Evolutionary conservation across 35 echinoderm and acorn worm genomes (phyloP), one percentile per base, ranked within the genome.

Genomic region (Patiria miniata): DNA sequence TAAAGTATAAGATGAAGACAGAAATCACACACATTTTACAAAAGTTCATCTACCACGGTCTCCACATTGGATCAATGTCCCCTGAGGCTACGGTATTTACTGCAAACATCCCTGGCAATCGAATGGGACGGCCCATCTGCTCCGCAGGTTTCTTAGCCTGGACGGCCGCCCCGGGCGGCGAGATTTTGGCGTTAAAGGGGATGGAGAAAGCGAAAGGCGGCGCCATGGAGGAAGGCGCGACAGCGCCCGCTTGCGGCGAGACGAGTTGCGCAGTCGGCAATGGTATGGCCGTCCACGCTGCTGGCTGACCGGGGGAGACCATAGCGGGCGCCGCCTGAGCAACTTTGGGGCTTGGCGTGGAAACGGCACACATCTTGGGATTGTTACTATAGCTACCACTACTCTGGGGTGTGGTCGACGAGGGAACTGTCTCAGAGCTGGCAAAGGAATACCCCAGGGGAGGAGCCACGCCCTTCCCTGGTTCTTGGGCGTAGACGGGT

Each of bases 401-500:
- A 34, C 57, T 23, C 28, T 39, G 38, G 17, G n/a, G 42, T 54
- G n/a, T 44, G 37, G 83, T 51, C 21, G 78, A 60, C 14, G 28
- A 6, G 37, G 87, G 39, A 2, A 47, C 42, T 4, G 42, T 47
- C 19, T 39, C 39, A 14, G 77, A 53, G 26, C 80, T n/a, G 0
- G 58, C 60, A 9, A 60, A 37, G 29, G 88, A 52, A 30, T 59
- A 37, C 18, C 65, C 78, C 0, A 4, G 18, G 1, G 78, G 34
- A 18, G 79, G 32, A 2, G 79, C 17, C 12, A 58, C 40, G 54
- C 51, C 40, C 9, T 26, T 34, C 19, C 32, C 40, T 36, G 88
- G 55, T 57, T 61, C 23, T 83, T 37, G 47, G n/a, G 87, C 81
- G 61, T 95, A 95, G 34, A 95, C 78, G 4, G 93, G 93, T 36